Percentiles rank a stretch among this genome's conserved stretches.
Conservation (phyloP, 2,113 vertebrate genomes). For the Alces alces region DNA sequence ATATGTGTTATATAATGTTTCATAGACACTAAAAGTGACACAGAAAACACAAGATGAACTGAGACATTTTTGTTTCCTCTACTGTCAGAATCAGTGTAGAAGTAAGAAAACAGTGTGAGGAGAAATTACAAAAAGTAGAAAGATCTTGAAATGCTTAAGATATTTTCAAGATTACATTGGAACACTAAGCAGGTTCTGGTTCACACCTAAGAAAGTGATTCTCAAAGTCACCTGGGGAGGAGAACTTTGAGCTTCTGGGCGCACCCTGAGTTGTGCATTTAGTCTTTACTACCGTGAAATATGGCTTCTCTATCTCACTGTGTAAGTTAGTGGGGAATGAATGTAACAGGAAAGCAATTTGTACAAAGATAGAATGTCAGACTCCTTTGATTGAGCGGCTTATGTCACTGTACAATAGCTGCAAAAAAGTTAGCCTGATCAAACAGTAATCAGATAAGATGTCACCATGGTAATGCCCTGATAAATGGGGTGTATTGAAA, state of each 20-base stretch:
- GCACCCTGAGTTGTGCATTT: background rate
- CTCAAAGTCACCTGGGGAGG: background rate
- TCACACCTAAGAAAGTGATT: background rate
- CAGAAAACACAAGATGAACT: background rate
- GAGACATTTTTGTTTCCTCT: background rate
- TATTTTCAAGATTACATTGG: background rate
- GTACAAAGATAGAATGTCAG: background rate
- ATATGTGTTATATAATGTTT: background rate
- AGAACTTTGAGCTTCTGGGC: background rate
- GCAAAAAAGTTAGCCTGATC: background rate
- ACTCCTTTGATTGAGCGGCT: background rate
- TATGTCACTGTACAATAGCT: background rate
- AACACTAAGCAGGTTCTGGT: background rate
- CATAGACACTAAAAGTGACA: background rate
- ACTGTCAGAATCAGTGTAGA: background rate
- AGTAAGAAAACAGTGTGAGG: background rate
- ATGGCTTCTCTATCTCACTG: background rate
- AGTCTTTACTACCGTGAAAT: background rate
- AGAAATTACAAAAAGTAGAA: background rate
- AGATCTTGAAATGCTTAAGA: background rate
- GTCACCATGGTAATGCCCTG: slow-evolving; percentile 18
- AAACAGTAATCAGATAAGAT: background rate
- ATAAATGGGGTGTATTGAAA: background rate
- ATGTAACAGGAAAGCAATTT: background rate
- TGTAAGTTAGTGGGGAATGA: background rate